A percentile compares a stretch with the other conserved stretches of the same genome.
Conservation (phyloP, 2,888 invertebrate species). For the Argyresthia goedartella region DNA sequence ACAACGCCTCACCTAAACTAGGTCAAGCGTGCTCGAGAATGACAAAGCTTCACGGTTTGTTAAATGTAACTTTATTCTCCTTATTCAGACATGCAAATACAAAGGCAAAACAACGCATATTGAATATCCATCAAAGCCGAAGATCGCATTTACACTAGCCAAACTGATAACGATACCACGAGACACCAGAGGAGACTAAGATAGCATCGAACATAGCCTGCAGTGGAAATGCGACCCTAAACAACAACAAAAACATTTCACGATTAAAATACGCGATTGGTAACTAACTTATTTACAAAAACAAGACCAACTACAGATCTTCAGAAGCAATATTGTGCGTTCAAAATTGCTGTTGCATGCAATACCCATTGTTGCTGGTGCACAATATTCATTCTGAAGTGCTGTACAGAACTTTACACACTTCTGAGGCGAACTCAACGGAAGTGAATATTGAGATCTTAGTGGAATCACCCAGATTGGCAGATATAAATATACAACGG, state of each 20-base stretch:
- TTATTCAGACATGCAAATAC: conserved; percentile 64
- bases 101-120: conserved; percentile 43
- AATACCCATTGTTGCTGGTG: not conserved
- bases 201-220: not conserved
- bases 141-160: conserved; percentile 2
- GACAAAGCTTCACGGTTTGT: conserved; percentile 18
- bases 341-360: too few relatives aligned
- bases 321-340: not conserved
- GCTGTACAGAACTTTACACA: too few relatives aligned
- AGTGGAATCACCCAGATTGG: conserved; percentile 21
- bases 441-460: conserved; percentile 23
- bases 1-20: too few relatives aligned
- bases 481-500: conserved; percentile 20
- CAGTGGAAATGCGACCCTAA: not conserved
- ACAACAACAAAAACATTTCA: conserved; percentile 28
- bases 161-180: not conserved
- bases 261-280: conserved; percentile 39
- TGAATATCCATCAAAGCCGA: conserved; percentile 33
- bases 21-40: conserved; percentile 5
- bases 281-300: conserved; percentile 47
- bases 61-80: conserved; percentile 60
- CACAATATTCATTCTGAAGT: not conserved
- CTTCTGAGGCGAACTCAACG: not conserved
- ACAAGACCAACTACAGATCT: conserved; percentile 1
- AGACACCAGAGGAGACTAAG: too few relatives aligned